Evolutionary conservation across 1,140 invertebrate species (phyloP).

Genomic region (Psilanteris sp.): DNA sequence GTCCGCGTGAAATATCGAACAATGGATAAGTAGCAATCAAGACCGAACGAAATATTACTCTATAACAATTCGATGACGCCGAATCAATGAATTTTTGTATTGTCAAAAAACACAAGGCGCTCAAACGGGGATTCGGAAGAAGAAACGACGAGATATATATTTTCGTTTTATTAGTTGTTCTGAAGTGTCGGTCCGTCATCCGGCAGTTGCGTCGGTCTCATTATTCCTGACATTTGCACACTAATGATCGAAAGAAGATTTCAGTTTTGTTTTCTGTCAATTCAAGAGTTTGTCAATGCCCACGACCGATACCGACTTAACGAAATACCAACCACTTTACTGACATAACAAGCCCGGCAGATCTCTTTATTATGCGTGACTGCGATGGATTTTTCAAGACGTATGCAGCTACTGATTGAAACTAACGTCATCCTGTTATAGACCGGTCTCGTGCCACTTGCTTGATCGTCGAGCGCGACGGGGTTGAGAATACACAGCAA

Average conservation of each 20-base stretch:
- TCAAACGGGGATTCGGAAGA: too few relatives aligned
- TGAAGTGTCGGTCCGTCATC: neutral
- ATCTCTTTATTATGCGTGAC: slow-evolving; percentile 6
- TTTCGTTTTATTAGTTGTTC: too few relatives aligned
- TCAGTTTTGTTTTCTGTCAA: slow-evolving; percentile 9
- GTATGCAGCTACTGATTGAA: slow-evolving; percentile 16
- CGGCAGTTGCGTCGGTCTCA: neutral
- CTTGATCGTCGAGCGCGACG: slow-evolving; percentile 2
- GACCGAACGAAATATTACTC: slow-evolving; percentile 2
- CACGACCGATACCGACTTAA: slow-evolving; percentile 9
- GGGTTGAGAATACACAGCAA: slow-evolving; percentile 31
- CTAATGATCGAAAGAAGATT: slow-evolving; percentile 21
- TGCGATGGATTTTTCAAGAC: slow-evolving; percentile 18
- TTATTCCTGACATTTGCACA: slow-evolving; percentile 17
- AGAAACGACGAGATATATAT: too few relatives aligned
- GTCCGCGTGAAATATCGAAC: slow-evolving; percentile 32
- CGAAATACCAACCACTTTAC: slow-evolving; percentile 6
- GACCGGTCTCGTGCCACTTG: neutral
- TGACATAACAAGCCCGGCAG: slow-evolving; percentile 6
- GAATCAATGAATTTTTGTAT: slow-evolving; percentile 14
- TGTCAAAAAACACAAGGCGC: too few relatives aligned
- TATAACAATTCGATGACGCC: slow-evolving; percentile 23
- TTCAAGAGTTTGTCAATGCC: neutral
- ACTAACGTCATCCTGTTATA: slow-evolving; percentile 37
- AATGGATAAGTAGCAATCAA: slow-evolving; percentile 32